Evolutionary conservation across 2,797 vertebrate genomes (phyloP), one percentile per base, ranked within the genome.

Genomic region (Dipus sagitta): DNA sequence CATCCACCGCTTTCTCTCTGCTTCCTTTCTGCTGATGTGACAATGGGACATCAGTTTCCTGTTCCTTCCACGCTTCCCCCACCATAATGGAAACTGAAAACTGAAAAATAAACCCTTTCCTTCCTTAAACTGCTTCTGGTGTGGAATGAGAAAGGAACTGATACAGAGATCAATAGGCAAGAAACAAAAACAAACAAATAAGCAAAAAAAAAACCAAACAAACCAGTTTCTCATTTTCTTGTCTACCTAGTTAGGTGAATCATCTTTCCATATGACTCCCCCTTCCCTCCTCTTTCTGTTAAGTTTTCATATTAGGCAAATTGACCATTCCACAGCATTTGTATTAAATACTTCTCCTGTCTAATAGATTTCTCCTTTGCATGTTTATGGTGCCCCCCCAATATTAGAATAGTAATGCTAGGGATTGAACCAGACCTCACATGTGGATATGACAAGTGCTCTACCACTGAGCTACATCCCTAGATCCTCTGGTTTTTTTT

Each of bases 261-360:
- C 79, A 71, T 38, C 76, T 90, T 71, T 79, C 81, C 34, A 32
- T 74, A 58, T 34, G 20, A 62, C 77, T 68, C 76, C 12, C 8
- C 9, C n/a, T 8, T 86, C 85, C 65, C 91, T 64, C 54, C 81
- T 54, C 38, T 78, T 20, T 28, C 60, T 92, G 28, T 58, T 86
- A 83, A 65, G 54, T 23, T 71, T 90, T 84, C 28, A 58, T 28
- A 71, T 58, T 88, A 47, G 7, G 34, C 24, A 92, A 86, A 90
- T 18, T 68, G 21, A 86, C 52, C 26, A 88, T 70, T 86, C 86
- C 62, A 28, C 6, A 83, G 8, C 32, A 85, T 71, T 87, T 67
- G 2, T 67, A 82, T 23, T 90, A 86, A 83, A 42, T 84, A 90
- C 58, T 84, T 65, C 91, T 52, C 65, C 26, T 82, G 14, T 67